Conservation (phyloP, 2,113 vertebrate species). For the Embiotoca jacksoni region DNA sequence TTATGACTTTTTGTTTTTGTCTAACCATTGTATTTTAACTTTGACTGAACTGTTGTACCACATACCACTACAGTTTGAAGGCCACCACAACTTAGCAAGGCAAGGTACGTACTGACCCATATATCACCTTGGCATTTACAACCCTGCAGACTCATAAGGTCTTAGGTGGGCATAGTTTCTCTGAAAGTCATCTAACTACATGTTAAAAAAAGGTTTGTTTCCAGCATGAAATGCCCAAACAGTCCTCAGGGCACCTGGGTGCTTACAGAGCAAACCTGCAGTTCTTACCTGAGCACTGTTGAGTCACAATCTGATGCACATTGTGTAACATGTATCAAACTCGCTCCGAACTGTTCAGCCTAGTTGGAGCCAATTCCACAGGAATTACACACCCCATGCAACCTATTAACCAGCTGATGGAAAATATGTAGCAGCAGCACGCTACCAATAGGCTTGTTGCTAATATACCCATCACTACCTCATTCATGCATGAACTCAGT, state of each 20-base stretch:
- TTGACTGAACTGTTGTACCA: not conserved
- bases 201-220: conserved; percentile 28
- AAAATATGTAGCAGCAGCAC: conserved; percentile 54
- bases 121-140: conserved; percentile 59
- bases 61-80: conserved; percentile 2
- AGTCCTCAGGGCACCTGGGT: conserved; percentile 26
- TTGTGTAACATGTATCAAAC: not conserved
- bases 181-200: conserved; percentile 25
- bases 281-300: conserved; percentile 13
- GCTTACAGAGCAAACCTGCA: conserved; percentile 40
- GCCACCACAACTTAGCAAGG: not conserved
- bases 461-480: conserved; percentile 10
- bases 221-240: conserved; percentile 34
- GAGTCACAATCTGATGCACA: conserved; percentile 30
- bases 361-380: conserved; percentile 68
- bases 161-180: not conserved
- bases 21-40: not conserved
- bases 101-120: conserved; percentile 44
- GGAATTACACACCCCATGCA: conserved; percentile 77
- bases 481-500: not conserved
- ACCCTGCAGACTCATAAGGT: conserved; percentile 17
- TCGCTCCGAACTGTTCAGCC: conserved; percentile 45
- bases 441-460: conserved; percentile 33
- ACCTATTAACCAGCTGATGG: conserved; percentile 64
- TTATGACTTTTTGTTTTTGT: not conserved